Evolutionary conservation across 2,888 invertebrate species (phyloP).

Genomic region (Operophtera brumata): DNA sequence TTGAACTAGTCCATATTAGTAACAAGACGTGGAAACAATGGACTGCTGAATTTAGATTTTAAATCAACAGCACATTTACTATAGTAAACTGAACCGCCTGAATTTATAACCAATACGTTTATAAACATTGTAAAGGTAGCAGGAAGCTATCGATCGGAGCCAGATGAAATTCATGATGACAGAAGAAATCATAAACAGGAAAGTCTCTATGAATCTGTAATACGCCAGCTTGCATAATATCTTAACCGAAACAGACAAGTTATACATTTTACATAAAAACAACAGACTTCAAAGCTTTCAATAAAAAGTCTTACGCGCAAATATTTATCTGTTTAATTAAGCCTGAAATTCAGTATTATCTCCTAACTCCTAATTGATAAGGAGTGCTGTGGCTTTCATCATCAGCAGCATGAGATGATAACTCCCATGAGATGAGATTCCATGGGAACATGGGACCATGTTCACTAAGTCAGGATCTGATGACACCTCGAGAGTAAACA

Average conservation of each 20-base stretch:
- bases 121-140: neutral
- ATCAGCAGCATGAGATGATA: too few relatives aligned
- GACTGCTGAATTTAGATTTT: slow-evolving; percentile 33
- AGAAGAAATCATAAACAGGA: neutral
- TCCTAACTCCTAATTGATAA: too few relatives aligned
- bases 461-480: too few relatives aligned
- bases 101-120: neutral
- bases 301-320: too few relatives aligned
- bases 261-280: too few relatives aligned
- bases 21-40: slow-evolving; percentile 55
- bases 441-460: too few relatives aligned
- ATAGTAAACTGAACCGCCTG: neutral
- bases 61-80: slow-evolving; percentile 15
- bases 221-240: neutral
- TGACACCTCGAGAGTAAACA: too few relatives aligned
- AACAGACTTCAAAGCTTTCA: too few relatives aligned
- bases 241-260: neutral
- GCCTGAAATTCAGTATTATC: too few relatives aligned
- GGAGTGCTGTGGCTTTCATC: too few relatives aligned
- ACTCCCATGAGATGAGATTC: too few relatives aligned
- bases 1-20: slow-evolving; percentile 42
- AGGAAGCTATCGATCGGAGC: neutral
- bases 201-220: neutral
- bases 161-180: neutral
- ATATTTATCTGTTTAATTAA: too few relatives aligned